Base-by-base conservation (phyloP, 2,888 invertebrate species). In the Gibbula magus region DNA sequence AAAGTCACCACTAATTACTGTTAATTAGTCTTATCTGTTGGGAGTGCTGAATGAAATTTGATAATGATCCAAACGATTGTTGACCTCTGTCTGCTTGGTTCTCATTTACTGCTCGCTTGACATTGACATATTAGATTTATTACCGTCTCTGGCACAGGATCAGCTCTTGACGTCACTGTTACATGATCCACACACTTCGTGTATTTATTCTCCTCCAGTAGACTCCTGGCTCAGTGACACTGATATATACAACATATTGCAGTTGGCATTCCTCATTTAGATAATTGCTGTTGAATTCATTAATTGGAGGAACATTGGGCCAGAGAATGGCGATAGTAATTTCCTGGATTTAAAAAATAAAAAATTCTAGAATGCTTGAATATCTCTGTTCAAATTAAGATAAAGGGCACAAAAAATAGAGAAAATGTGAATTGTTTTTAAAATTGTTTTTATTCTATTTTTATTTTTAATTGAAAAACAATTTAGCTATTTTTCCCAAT, bases 101-200 rank as follows among this genome's bases (percentile, higher is more conserved):
- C 61, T 61, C 29, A 29, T 61, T 61, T 61, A 61, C 25, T 61
- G 25, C 61, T 61, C 29, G 4, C 16, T 13, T 29, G 61, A 61
- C 61, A 61, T 61, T 61, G 61, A 61, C 61, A 61, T 61, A 25
- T 61, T 61, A 61, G 61, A 61, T 61, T 25, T 61, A 61, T 61
- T 61, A 61, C 29, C 16, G 25, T 25, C 61, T n/a, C 29, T 61
- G 61, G 29, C 61, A 61, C 7, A 16, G 29, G 61, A 22, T 16
- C 22, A 22, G 13, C 29, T 61, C 16, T 20, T 61, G 20, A 61
- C 61, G 61, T 61, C 61, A 61, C 16, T 13, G 61, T 25, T 22
- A 61, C 61, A 61, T 8, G 22, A 61, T 61, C 61, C 45, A 45
- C 45, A 45, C 45, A 8, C 45, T 45, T 45, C 45, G 5, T 45